Evolutionary conservation across 2,113 vertebrate genomes (phyloP).

Genomic region (Epinephelus fuscoguttatus): DNA sequence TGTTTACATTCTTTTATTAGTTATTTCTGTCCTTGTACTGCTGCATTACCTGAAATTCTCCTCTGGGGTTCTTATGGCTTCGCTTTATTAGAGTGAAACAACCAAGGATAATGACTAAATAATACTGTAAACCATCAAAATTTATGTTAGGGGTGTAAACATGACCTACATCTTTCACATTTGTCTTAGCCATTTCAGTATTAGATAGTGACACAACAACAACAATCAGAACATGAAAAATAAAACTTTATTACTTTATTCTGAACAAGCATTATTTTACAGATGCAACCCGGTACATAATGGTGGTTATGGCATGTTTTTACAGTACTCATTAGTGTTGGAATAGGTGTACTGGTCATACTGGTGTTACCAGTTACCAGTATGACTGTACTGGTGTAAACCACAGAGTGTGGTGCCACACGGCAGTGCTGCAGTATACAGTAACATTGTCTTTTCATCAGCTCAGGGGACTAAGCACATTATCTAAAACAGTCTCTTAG

Average conservation of each 20-base stretch:
- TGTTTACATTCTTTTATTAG: not conserved
- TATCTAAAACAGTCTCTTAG: not conserved
- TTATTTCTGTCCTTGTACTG: not conserved
- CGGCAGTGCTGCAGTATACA: no score
- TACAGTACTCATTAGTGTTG: not conserved
- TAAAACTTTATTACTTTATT: slow-evolving; percentile 57
- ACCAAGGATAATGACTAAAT: not conserved
- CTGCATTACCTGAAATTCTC: not conserved
- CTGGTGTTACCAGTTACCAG: not conserved
- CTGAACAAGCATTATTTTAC: slow-evolving; percentile 35
- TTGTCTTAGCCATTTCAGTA: not conserved
- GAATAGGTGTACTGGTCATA: slow-evolving; percentile 7
- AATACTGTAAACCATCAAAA: not conserved
- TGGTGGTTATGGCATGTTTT: not conserved
- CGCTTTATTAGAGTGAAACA: not conserved
- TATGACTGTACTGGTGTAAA: not conserved
- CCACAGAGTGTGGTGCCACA: not conserved
- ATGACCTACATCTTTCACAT: not conserved
- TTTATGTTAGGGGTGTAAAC: no score
- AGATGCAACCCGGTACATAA: slow-evolving; percentile 2
- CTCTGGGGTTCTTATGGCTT: not conserved
- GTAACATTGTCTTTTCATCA: not conserved
- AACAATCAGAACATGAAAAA: slow-evolving; percentile 43
- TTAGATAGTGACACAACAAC: slow-evolving; percentile 8
- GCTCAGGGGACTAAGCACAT: not conserved